Base-by-base conservation (phyloP, 2,113 vertebrate genomes). In the Corythornis madagascariensis region DNA sequence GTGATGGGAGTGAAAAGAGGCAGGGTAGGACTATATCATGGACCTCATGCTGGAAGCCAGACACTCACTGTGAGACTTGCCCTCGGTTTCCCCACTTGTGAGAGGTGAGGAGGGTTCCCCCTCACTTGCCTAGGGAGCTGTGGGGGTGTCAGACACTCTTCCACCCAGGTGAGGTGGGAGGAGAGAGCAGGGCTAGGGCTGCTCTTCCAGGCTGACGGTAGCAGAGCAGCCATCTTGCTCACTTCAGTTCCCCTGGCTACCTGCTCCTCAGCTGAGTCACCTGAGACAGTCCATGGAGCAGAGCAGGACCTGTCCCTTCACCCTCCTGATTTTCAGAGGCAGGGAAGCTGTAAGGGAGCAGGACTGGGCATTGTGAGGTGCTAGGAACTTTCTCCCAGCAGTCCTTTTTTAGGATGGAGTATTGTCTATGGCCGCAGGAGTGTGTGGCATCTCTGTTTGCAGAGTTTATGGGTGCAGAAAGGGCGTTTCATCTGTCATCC, bases 311-410 rank as follows among this genome's bases (percentile, higher is more conserved):
- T 1, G 3, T 29, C 61, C 43, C 67, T n/a, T 80, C 5, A 1
- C 31, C 2, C 7, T 13, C 40, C 25, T 28, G 21, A 2, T 59
- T 33, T 29, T 20, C 71, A 52, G 82, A 55, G 66, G 61, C 35
- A 11, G 7, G 79, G 33, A 4, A 0, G 0, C 3, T 0, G 2
- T 35, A 3, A 22, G 56, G 56, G 18, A 10, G 4, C 0, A 2
- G 35, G 42, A 12, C 42, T 1, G 5, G 17, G 19, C 10, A 0
- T 17, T 2, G 25, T 8, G 69, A 50, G 52, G 33, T 24, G 53
- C 61, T 45, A 66, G 16, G 8, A 22, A 33, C 78, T 79, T 59
- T 16, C 40, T 71, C 13, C 55, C 53, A 56, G 43, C 50, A n/a
- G 4, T 31, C 24, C 9, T 38, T 42, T 55, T 69, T n/a, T 21